Evolutionary conservation across 2,113 vertebrate genomes (phyloP), one percentile per base, ranked within the genome.

Genomic region (Scophthalmus maximus): DNA sequence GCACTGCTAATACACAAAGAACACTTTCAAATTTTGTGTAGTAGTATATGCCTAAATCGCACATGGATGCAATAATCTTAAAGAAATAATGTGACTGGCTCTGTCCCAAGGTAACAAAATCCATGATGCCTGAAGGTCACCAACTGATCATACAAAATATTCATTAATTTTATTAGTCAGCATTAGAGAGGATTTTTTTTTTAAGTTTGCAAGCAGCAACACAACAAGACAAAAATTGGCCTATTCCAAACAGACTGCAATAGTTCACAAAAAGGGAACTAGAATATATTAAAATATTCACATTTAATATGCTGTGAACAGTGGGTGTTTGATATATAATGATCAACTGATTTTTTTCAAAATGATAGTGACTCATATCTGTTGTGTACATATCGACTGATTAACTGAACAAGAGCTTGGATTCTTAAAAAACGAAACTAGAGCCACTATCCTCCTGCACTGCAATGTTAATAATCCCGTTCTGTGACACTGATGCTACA

Each of bases 381-480:
- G 4, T 36, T 36, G 10, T 12, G 10, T 12, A 36, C 34, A n/a
- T 51, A 47, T 5, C 29, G 61, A 47, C 2, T 50, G 36, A 52
- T 26, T 4, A 29, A 15, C 52, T 36, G 25, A 17, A 40, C 14
- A 5, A 40, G 14, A 40, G 14, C 6, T 5, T 3, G 15, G 12
- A 15, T 14, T 40, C 36, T 15, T 40, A 40, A 62, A 78, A 69
- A 74, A 32, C 40, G 42, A 59, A 70, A 36, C n/a, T 6, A 38
- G 36, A 52, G n/a, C 22, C 17, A 6, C 30, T 22, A 15, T 12
- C 10, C 18, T 36, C 40, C n/a, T 12, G 32, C 14, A 6, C 44
- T 22, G 20, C 32, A 44, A 57, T 26, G 46, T 17, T 69, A 55
- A 79, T 38, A 0, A 36, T 32, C 61, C 59, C 22, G 61, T 34